These are phyloP conservation scores for Halichoerus grypus DNA, from an alignment of 2,113 vertebrate species.

Conservation along the genomic window DNA sequence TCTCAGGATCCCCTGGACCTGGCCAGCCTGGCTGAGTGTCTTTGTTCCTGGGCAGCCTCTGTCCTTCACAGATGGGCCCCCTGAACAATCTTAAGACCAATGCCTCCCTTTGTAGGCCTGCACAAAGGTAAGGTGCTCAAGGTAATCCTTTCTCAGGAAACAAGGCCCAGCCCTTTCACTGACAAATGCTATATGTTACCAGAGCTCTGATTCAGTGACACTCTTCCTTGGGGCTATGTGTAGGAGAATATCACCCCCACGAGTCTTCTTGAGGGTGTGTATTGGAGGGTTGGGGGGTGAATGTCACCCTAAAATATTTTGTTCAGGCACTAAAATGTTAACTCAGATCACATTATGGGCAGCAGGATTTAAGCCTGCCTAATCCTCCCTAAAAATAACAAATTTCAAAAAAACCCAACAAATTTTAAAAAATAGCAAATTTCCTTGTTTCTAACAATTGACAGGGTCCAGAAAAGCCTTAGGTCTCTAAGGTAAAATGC, in stretches of 20 bases:
- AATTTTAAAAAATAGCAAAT: not conserved
- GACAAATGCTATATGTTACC: not conserved
- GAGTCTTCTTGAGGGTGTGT: not conserved
- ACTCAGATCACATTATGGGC: not conserved
- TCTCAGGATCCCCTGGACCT: not conserved
- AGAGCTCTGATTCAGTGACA: not conserved
- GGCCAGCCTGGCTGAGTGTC: not conserved
- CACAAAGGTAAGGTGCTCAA: not conserved
- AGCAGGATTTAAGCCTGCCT: constrained; percentile 40
- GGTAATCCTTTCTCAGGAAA: not conserved
- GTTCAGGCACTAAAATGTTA: not conserved
- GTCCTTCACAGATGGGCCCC: not conserved
- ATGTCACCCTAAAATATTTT: constrained; percentile 40
- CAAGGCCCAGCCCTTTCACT: not conserved
- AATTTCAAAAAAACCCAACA: not conserved
- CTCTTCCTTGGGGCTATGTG: not conserved
- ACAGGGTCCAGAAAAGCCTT: not conserved
- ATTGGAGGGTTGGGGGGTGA: not conserved
- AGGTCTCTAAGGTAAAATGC: not conserved
- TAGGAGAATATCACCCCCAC: not conserved
- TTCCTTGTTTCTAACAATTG: constrained; percentile 29
- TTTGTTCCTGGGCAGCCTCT: not conserved
- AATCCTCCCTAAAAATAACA: constrained; percentile 14
- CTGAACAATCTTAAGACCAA: not conserved
- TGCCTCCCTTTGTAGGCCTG: not conserved